phyloP scores from a whole-genome alignment of 2,113 vertebrate genomes.

The Hydrochoerus hydrochaeris region DNA sequence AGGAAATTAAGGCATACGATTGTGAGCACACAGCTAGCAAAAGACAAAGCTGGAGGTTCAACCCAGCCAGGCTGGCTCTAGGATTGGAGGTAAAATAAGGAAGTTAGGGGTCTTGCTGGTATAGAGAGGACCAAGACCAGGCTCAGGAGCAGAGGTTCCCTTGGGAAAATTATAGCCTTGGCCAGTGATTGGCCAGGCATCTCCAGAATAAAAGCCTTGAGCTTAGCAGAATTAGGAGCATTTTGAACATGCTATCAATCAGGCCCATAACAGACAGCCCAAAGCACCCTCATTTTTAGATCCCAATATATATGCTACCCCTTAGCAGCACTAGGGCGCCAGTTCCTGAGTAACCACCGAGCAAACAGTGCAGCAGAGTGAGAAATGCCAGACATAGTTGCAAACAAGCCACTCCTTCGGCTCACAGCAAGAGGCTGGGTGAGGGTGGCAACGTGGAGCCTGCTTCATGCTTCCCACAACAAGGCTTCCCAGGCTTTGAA shows the following conservation, averaged over 20 bases:
- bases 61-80: neutral
- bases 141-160: neutral
- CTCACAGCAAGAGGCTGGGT: constrained; percentile 73
- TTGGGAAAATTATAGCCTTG: constrained; percentile 12
- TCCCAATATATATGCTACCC: neutral
- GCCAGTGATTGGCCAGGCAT: neutral
- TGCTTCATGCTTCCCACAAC: neutral
- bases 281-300: constrained; percentile 41
- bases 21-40: neutral
- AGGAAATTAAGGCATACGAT: constrained; percentile 50
- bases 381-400: constrained; percentile 81
- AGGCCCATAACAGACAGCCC: neutral
- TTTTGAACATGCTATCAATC: constrained; percentile 10
- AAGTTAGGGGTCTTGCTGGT: neutral
- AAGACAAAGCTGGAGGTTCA: constrained; percentile 4
- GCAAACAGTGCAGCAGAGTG: constrained; percentile 74
- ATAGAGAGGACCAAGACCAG: constrained; percentile 2
- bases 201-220: neutral
- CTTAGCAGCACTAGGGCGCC: constrained; percentile 26
- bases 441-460: constrained; percentile 66
- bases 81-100: constrained; percentile 15
- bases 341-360: constrained; percentile 72
- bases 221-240: constrained; percentile 5
- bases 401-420: constrained; percentile 83
- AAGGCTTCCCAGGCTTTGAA: constrained; percentile 52